These are phyloP conservation scores for Enteromius mattozi DNA, from an alignment of 2,797 vertebrate genomes.

Conservation along the genomic window DNA sequence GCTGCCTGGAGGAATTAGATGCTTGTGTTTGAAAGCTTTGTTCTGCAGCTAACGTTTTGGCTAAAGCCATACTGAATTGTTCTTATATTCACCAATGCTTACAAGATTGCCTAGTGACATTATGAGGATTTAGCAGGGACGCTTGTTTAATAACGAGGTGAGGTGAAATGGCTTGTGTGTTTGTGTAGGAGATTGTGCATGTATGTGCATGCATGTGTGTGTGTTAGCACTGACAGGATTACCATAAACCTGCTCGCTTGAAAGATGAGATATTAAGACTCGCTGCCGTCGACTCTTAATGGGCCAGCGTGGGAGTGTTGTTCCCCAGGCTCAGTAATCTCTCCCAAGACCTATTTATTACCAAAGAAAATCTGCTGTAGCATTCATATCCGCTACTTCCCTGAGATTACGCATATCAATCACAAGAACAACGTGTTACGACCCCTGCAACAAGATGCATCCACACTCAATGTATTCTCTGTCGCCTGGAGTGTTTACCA, in stretches of 20 bases:
- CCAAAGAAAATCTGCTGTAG: slow-evolving; percentile 34
- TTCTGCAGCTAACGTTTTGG: slow-evolving; percentile 61
- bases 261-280: slow-evolving; percentile 53
- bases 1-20: slow-evolving; percentile 47
- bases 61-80: slow-evolving; percentile 63
- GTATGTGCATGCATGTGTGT: slow-evolving; percentile 39
- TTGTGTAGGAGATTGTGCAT: slow-evolving; percentile 36
- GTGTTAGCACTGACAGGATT: slow-evolving; percentile 58
- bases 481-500: slow-evolving; percentile 11
- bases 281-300: slow-evolving; percentile 45
- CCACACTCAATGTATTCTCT: not conserved
- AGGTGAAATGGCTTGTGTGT: slow-evolving; percentile 51
- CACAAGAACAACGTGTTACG: slow-evolving; percentile 37
- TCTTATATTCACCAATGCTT: slow-evolving; percentile 63
- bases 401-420: slow-evolving; percentile 43
- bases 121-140: slow-evolving; percentile 62
- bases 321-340: slow-evolving; percentile 46
- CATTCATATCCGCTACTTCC: slow-evolving; percentile 41
- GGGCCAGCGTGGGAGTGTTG: slow-evolving; percentile 43
- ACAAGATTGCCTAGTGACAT: slow-evolving; percentile 62
- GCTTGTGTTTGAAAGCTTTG: slow-evolving; percentile 45
- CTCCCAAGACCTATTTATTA: slow-evolving; percentile 42
- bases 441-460: slow-evolving; percentile 13
- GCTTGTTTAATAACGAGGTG: slow-evolving; percentile 59
- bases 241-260: slow-evolving; percentile 44